Conservation (phyloP, 2,113 vertebrate species). For the Hemibagrus wyckioides region DNA sequence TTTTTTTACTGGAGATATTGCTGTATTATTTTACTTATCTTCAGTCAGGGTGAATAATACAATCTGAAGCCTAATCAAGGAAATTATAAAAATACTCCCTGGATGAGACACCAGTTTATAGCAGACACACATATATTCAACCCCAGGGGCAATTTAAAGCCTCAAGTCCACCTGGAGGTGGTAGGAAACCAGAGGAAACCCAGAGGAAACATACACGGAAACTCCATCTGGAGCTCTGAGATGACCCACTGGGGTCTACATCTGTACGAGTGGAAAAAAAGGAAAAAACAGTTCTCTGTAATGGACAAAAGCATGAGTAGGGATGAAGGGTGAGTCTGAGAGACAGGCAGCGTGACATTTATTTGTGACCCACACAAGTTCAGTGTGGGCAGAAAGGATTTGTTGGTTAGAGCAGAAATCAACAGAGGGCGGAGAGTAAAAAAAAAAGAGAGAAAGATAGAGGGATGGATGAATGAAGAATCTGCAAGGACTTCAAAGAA, state of each 20-base stretch:
- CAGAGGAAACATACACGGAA: background rate
- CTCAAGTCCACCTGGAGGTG: background rate
- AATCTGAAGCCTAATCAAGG: background rate
- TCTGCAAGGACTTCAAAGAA: constrained; percentile 29
- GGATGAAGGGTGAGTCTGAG: background rate
- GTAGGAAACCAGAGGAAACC: background rate
- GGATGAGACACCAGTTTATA: background rate
- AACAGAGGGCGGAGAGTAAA: constrained; percentile 58
- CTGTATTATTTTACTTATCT: no score
- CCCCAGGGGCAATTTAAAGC: background rate
- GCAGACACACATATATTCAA: background rate
- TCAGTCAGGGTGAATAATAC: no score
- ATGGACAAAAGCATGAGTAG: background rate
- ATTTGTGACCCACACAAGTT: constrained; percentile 56
- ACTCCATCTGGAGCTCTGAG: background rate
- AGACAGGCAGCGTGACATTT: background rate
- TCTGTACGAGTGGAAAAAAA: background rate
- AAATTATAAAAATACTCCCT: background rate
- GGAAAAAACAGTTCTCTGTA: background rate
- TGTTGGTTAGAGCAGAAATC: constrained; percentile 64
- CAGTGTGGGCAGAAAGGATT: constrained; percentile 64
- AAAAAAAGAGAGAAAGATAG: background rate
- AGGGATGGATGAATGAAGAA: background rate
- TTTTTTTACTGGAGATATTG: no score
- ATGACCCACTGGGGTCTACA: background rate